phyloP scores from a whole-genome alignment of 1,140 invertebrate species.

The Grapholita molesta region DNA sequence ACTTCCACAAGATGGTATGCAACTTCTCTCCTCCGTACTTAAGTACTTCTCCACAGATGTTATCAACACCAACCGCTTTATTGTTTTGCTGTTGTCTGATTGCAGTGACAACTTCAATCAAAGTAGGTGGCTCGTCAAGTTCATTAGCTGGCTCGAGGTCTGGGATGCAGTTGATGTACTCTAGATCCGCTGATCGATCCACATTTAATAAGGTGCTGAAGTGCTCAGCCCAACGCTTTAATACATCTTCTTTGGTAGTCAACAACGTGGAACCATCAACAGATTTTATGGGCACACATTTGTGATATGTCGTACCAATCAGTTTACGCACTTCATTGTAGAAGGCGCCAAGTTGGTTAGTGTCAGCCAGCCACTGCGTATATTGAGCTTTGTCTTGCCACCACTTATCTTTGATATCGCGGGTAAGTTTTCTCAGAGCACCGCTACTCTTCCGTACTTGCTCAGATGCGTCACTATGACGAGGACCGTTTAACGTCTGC shows the following conservation, averaged over 20 bases:
- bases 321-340: background rate
- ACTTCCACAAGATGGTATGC: slow-evolving; percentile 23
- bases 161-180: slow-evolving; percentile 10
- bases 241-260: background rate
- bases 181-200: background rate
- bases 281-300: background rate
- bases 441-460: background rate
- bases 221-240: background rate
- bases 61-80: slow-evolving; percentile 27
- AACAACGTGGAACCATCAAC: background rate
- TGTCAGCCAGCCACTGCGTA: too few relatives aligned
- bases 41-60: slow-evolving; percentile 24
- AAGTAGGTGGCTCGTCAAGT: slow-evolving; percentile 21
- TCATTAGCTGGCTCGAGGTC: background rate
- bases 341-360: background rate
- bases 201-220: background rate
- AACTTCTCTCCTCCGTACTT: slow-evolving; percentile 30
- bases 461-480: background rate
- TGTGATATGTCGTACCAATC: background rate
- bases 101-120: slow-evolving; percentile 16
- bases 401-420: background rate
- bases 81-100: slow-evolving; percentile 28
- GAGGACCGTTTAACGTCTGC: background rate
- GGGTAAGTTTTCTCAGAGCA: background rate
- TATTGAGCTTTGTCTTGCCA: background rate